phyloP scores from a whole-genome alignment of 2,113 vertebrate species.

The Todiramphus chloris region DNA sequence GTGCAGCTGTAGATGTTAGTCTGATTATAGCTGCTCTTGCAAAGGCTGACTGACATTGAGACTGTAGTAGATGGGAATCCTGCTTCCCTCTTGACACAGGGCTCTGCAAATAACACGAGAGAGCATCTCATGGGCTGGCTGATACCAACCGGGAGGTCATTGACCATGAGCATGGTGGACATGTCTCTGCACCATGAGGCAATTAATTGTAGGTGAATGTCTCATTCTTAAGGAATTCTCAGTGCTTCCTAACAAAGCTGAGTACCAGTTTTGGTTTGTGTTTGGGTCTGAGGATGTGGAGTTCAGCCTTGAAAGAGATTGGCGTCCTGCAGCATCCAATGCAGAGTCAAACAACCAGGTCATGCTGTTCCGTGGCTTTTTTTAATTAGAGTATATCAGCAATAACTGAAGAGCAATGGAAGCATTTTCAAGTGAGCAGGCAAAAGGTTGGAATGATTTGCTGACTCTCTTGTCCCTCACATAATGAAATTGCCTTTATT shows the following conservation, averaged over 20 bases:
- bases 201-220: background rate
- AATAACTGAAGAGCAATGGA: background rate
- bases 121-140: background rate
- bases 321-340: background rate
- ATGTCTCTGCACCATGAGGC: background rate
- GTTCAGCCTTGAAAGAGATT: background rate
- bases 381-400: background rate
- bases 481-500: slow-evolving; percentile 46
- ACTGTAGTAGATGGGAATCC: background rate
- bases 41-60: background rate
- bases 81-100: background rate
- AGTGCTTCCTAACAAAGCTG: background rate
- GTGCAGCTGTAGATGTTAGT: background rate
- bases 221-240: background rate
- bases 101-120: background rate
- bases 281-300: background rate
- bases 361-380: background rate
- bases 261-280: background rate
- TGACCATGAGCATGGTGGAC: background rate
- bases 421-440: background rate
- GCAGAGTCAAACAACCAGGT: background rate
- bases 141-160: background rate
- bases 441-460: slow-evolving; percentile 7
- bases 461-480: background rate
- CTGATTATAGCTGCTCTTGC: background rate